Evolutionary conservation across 2,797 vertebrate species (phyloP), one percentile per base, ranked within the genome.

Genomic region (Aeoliscus strigatus): DNA sequence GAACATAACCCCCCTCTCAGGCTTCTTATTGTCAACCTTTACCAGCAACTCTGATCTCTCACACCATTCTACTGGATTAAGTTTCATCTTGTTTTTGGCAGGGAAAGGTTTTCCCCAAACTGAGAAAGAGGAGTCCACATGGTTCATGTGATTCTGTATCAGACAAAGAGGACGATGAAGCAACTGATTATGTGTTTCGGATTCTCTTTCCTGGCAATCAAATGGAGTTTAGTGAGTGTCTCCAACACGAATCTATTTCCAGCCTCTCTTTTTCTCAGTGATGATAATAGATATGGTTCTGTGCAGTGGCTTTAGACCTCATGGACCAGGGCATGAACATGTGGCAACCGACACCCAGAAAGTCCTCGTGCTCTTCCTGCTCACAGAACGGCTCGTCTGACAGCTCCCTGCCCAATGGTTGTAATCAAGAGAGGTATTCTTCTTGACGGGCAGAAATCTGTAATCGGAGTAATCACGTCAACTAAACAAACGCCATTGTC

Each of bases 61-160:
- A 10, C 24, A 13, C 32, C 10, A 21, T 38, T 12, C 1, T 17
- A 2, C 13, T 14, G 35, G 2, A 14, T 13, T 21, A 21, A 21
- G 18, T 3, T 3, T 21, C 18, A 6, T 21, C 18, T 21, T 40
- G 65, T 14, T 29, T 15, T 69, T 75, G 7, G 1, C 74, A 99
- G 96, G 96, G 96, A 37, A 99, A 99, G 68, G 94, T 99, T 48
- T 97, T 99, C 52, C 96, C 96, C 31, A 98, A 91, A 52, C 72
- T 98, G 67, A 85, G 93, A 47, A 97, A 93, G 37, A 73, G 94
- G 54, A 95, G 91, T 67, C 94, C 94, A 1, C 95, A 95, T 10
- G 86, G 91, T 21, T 96, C 95, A 1, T 89, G 92, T 0, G 96
- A 99, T 75, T 96, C 94, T 0, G 80, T 92, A 0, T 97, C 93